phyloP scores from a whole-genome alignment of 1,140 invertebrate genomes.

The Galleria mellonella region DNA sequence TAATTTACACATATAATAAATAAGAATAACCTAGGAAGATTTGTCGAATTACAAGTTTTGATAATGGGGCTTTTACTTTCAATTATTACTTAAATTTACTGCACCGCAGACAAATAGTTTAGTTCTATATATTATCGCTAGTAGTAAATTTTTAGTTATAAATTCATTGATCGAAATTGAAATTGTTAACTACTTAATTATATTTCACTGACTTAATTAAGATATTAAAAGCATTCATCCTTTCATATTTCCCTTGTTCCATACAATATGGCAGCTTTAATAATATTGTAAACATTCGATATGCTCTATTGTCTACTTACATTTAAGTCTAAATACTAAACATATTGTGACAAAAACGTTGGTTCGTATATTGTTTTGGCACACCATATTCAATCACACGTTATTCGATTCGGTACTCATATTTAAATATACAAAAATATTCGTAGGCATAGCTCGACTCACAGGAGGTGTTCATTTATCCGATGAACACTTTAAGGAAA shows the following conservation, averaged over 20 bases:
- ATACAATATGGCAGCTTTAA: slow-evolving; percentile 33
- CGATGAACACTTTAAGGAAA: slow-evolving; percentile 3
- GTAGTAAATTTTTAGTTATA: no score
- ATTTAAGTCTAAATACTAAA: slow-evolving; percentile 12
- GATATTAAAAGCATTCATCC: slow-evolving; percentile 1
- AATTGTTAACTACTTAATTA: no score
- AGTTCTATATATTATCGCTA: no score
- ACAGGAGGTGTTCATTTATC: neutral
- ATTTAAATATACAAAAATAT: slow-evolving; percentile 1
- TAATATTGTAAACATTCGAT: slow-evolving; percentile 14
- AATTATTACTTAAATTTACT: no score
- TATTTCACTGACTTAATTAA: neutral
- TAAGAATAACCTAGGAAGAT: no score
- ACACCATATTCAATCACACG: neutral
- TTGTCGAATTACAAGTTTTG: no score
- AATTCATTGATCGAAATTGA: no score
- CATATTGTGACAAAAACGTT: neutral
- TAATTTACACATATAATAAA: slow-evolving; percentile 1
- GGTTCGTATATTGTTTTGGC: slow-evolving; percentile 3
- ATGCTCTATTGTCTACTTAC: slow-evolving; percentile 21
- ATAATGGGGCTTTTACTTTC: no score
- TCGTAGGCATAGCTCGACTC: slow-evolving; percentile 2
- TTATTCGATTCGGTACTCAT: neutral
- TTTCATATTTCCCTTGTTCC: slow-evolving; percentile 3
- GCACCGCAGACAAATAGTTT: no score